Base-by-base conservation (phyloP, 2,888 invertebrate species). In the Serripes groenlandicus region DNA sequence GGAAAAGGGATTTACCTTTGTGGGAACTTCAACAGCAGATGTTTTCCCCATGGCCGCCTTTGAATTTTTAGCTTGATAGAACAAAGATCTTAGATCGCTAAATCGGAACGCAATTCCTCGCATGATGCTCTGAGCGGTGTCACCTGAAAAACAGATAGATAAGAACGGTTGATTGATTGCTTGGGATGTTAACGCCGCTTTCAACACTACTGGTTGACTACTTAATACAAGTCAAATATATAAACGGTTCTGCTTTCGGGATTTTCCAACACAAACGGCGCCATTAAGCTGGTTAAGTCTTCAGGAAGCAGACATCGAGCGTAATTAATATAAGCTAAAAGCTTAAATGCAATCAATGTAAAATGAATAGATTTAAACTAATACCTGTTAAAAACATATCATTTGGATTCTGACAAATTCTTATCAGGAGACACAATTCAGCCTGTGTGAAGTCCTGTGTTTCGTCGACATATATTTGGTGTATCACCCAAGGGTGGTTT, bases 111-210 rank as follows among this genome's bases (percentile, higher is more conserved):
- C 84, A 23, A 93, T 90, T 15, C 93, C 93, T n/a, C 92, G 75
- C 93, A 93, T 93, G 72, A 93, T 93, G 75, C 91, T 91, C 82
- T 93, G 93, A 0, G 93, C 93, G n/a, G 93, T 90, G 88, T 93
- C 90, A 58, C 90, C 93, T 85, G 32, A 26, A 73, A 66, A 11
- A 79, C 30, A 23, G 70, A 69, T 5, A 34, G 11, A 62, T n/a
- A n/a, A n/a, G n/a, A n/a, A n/a, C n/a, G n/a, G n/a, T n/a, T n/a
- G n/a, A n/a, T n/a, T n/a, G n/a, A n/a, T n/a, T n/a, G n/a, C n/a
- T n/a, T n/a, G n/a, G n/a, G n/a, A n/a, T n/a, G n/a, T n/a, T n/a
- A n/a, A n/a, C n/a, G n/a, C n/a, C n/a, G n/a, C n/a, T n/a, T n/a
- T n/a, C n/a, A n/a, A n/a, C n/a, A n/a, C n/a, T n/a, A n/a, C n/a